These are phyloP conservation scores for Folsomia manolachei DNA, from an alignment of 2,888 invertebrate species.

Conservation along the genomic window DNA sequence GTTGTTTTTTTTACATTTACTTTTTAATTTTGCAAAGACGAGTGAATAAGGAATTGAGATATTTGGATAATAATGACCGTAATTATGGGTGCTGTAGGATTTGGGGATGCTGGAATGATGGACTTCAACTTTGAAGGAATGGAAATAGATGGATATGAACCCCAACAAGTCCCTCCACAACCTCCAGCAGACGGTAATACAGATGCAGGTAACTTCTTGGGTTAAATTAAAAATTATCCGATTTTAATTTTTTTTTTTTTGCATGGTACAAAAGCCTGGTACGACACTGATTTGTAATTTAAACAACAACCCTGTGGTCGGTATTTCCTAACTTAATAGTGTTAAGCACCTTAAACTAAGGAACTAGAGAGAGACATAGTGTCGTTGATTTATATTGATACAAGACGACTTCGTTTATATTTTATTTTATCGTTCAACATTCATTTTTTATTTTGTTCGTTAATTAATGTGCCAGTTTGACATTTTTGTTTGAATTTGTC, in stretches of 20 bases:
- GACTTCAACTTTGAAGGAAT: conserved; percentile 51
- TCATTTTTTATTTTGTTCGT: neutral
- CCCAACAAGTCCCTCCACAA: conserved; percentile 68
- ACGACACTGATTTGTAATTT: conserved; percentile 19
- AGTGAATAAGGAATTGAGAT: too few species aligned
- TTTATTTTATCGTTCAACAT: neutral
- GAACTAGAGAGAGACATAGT: neutral
- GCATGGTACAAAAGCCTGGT: too few species aligned
- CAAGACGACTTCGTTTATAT: too few species aligned
- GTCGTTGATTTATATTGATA: neutral
- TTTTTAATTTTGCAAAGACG: too few species aligned
- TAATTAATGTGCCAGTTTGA: neutral
- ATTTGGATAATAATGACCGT: neutral
- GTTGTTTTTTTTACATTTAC: neutral
- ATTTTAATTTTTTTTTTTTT: neutral
- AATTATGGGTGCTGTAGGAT: conserved; percentile 36
- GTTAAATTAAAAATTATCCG: conserved; percentile 55
- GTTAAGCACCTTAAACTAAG: neutral
- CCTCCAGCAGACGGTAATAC: conserved; percentile 88
- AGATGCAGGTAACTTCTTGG: conserved; percentile 94
- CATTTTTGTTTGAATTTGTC: neutral
- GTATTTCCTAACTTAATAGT: too few species aligned
- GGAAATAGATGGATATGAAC: conserved; percentile 48
- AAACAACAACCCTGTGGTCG: too few species aligned
- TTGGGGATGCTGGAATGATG: conserved; percentile 51